Conservation (phyloP, 2,113 vertebrate genomes). For the Stomatorhinus ivindoensis region DNA sequence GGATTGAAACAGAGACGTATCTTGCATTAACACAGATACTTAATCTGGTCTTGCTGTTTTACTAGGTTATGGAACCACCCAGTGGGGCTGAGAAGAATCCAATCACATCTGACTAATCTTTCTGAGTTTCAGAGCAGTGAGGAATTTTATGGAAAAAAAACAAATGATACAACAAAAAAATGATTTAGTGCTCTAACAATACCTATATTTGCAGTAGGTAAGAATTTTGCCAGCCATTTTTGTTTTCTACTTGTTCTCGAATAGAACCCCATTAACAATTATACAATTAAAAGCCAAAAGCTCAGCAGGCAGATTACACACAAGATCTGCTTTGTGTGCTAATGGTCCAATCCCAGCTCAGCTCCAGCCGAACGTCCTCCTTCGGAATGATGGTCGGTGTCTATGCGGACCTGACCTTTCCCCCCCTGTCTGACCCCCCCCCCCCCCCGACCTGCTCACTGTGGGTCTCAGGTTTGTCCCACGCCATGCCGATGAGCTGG, state of each 20-base stretch:
- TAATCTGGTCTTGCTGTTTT: background rate
- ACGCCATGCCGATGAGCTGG: conserved; percentile 85
- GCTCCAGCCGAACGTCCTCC: too few relatives aligned
- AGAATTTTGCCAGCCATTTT: background rate
- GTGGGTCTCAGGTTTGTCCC: conserved; percentile 76
- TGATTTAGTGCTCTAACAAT: background rate
- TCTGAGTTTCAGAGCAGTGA: background rate
- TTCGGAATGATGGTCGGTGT: background rate
- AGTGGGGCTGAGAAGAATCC: background rate
- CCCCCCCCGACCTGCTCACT: background rate
- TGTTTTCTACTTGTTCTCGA: background rate
- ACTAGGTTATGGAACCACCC: background rate
- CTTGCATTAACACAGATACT: background rate
- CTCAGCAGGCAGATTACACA: background rate
- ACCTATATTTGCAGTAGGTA: background rate
- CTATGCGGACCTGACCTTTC: background rate
- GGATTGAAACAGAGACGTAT: background rate
- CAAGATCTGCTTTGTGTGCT: background rate
- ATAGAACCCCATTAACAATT: background rate
- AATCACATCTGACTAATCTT: background rate
- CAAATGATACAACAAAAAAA: too few relatives aligned
- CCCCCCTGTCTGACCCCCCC: background rate
- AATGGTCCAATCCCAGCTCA: background rate
- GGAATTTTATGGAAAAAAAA: background rate
- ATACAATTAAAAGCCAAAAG: background rate